These are phyloP conservation scores for Xestobium rufovillosum DNA, from an alignment of 2,888 invertebrate species.

Conservation along the genomic window DNA sequence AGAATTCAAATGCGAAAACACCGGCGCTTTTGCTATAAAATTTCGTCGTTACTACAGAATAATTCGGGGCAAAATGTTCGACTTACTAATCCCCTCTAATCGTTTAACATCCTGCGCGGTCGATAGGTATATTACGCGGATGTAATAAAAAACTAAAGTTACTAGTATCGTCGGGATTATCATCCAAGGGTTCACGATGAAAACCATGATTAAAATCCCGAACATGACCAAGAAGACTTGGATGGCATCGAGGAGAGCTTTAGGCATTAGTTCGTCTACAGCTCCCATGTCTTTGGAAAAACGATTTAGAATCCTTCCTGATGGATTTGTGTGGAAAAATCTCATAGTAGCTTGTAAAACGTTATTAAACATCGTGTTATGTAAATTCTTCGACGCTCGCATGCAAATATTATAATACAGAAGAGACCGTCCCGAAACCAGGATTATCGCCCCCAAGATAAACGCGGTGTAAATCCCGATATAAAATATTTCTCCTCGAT, in stretches of 20 bases:
- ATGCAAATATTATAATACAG: constrained; percentile 68
- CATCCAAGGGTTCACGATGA: constrained; percentile 63
- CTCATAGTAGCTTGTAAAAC: constrained; percentile 68
- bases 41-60: too few relatives aligned
- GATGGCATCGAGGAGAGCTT: constrained; percentile 56
- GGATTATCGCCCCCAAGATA: constrained; percentile 51
- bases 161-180: constrained; percentile 56
- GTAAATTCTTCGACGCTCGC: constrained; percentile 65
- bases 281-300: constrained; percentile 81
- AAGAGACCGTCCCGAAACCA: constrained; percentile 59
- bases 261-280: constrained; percentile 65
- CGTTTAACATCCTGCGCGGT: constrained; percentile 69
- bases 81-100: constrained; percentile 48
- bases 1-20: constrained; percentile 86
- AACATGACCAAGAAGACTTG: constrained; percentile 61
- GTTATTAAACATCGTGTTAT: constrained; percentile 70
- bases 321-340: constrained; percentile 80
- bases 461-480: constrained; percentile 54
- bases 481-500: constrained; percentile 23
- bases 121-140: constrained; percentile 59
- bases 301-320: constrained; percentile 72
- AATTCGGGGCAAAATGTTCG: too few relatives aligned
- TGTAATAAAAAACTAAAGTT: constrained; percentile 54
- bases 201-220: constrained; percentile 65
- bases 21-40: constrained; percentile 69